phyloP scores from a whole-genome alignment of 2,113 vertebrate species.

The Emydocephalus ijimae region DNA sequence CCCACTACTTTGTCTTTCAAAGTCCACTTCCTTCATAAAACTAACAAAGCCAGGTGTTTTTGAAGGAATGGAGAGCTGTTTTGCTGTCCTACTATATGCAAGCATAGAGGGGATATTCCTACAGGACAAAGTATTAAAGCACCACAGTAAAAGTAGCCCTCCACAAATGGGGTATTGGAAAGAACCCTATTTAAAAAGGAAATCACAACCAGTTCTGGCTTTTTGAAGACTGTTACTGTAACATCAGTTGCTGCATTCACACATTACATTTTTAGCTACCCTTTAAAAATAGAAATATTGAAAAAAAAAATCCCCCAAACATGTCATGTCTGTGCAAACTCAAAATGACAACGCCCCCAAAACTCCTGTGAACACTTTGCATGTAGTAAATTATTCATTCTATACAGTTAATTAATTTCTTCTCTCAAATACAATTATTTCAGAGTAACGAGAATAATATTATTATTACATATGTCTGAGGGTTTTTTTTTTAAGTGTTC shows the following conservation, averaged over 20 bases:
- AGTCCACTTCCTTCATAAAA: background rate
- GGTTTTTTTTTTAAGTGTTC: background rate
- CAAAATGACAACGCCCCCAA: background rate
- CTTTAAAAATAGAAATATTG: background rate
- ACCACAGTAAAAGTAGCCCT: background rate
- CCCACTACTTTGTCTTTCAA: background rate
- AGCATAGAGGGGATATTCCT: background rate
- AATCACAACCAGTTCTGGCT: background rate
- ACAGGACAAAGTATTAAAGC: background rate
- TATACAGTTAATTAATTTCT: conserved; percentile 25
- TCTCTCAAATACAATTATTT: conserved; percentile 27
- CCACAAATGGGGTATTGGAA: background rate
- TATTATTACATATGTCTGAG: background rate
- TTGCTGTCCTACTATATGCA: background rate
- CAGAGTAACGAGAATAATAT: background rate
- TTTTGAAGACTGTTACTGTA: background rate
- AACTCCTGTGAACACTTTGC: background rate
- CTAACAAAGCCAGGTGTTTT: background rate
- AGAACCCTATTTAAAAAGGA: background rate
- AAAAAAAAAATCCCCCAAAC: background rate
- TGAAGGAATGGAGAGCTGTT: background rate
- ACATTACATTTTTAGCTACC: background rate
- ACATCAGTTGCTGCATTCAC: background rate
- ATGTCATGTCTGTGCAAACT: background rate
- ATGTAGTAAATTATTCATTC: background rate